A percentile compares a stretch with the other conserved stretches of the same genome.
Conservation (phyloP, 2,113 vertebrate species). For the Lota lota region DNA sequence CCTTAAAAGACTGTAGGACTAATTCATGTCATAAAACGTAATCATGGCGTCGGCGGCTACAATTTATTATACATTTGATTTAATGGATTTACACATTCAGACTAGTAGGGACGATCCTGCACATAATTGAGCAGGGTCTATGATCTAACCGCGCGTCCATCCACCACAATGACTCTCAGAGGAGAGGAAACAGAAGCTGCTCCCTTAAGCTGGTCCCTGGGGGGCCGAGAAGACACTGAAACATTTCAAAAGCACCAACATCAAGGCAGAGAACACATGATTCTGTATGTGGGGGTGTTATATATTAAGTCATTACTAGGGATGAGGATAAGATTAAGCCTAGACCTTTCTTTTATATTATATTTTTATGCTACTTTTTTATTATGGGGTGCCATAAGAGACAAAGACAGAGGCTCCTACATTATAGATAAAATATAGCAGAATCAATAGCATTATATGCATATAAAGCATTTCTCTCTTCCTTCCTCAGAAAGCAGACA, state of each 20-base stretch:
- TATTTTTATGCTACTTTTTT: too few relatives aligned
- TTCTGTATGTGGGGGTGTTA: slow-evolving; percentile 21
- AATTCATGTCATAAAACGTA: too few relatives aligned
- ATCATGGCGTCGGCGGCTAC: neutral
- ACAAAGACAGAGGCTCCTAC: too few relatives aligned
- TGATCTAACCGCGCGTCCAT: slow-evolving; percentile 44
- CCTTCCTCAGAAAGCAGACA: too few relatives aligned
- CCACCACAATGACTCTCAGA: slow-evolving; percentile 42
- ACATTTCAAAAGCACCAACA: slow-evolving; percentile 44
- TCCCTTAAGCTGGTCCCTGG: slow-evolving; percentile 57
- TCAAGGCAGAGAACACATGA: slow-evolving; percentile 33
- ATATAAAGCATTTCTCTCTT: too few relatives aligned
- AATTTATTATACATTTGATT: neutral
- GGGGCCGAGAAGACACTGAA: slow-evolving; percentile 35
- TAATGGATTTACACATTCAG: too few relatives aligned
- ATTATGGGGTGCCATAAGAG: too few relatives aligned
- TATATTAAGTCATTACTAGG: too few relatives aligned
- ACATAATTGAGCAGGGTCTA: slow-evolving; percentile 45
- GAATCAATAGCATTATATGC: too few relatives aligned
- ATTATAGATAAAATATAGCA: too few relatives aligned
- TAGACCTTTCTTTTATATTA: neutral
- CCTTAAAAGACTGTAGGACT: too few relatives aligned
- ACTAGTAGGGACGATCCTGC: neutral
- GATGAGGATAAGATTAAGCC: too few relatives aligned
- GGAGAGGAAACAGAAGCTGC: slow-evolving; percentile 65